Conservation (phyloP, 64 coral and sea anemone genomes). For the Montipora foliosa region DNA sequence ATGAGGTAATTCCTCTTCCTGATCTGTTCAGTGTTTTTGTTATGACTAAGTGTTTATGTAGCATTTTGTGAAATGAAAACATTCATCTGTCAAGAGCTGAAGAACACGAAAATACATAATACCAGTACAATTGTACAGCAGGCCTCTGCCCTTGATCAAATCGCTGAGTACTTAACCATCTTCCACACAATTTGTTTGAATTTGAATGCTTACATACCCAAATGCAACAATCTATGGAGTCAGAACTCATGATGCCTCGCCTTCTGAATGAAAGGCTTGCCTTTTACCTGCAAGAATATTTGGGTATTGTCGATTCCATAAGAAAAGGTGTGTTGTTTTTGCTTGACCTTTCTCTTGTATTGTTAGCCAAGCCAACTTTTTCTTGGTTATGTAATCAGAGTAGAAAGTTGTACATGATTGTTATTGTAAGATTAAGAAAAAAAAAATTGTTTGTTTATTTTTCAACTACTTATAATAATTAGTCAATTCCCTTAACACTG, state of each 20-base stretch:
- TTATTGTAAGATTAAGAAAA: too few species aligned
- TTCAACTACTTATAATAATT: too few species aligned
- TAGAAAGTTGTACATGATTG: neutral
- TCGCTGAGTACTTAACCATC: neutral
- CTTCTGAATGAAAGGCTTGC: neutral
- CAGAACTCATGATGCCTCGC: neutral
- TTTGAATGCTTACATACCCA: neutral
- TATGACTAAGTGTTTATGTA: neutral
- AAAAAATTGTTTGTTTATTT: too few species aligned
- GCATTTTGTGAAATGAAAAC: neutral
- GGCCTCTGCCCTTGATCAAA: neutral
- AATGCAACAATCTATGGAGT: neutral
- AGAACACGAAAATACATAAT: neutral
- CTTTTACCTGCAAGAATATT: neutral
- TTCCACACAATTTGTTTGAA: neutral
- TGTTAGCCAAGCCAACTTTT: neutral
- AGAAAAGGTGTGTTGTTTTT: neutral
- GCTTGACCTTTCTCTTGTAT: neutral
- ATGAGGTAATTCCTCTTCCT: neutral
- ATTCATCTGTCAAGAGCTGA: neutral
- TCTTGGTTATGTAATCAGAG: neutral
- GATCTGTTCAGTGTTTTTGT: neutral
- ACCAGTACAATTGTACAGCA: neutral
- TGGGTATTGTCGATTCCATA: neutral
- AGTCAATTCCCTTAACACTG: too few species aligned